phyloP scores from a whole-genome alignment of 2,113 vertebrate species.

The Spea bombifrons region DNA sequence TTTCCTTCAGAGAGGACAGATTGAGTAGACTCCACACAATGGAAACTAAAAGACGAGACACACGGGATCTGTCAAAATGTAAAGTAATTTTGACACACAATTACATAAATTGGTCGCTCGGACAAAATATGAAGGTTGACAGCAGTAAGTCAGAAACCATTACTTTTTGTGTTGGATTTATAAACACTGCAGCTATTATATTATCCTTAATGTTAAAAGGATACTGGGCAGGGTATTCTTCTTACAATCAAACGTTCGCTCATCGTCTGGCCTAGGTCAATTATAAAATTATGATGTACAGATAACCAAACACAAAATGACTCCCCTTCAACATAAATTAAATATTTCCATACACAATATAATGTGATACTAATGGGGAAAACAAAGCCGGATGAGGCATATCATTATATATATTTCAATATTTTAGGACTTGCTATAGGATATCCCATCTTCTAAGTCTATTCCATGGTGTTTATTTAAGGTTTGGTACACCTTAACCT shows the following conservation, averaged over 20 bases:
- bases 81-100: conserved; percentile 49
- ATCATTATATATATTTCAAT: no score
- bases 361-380: no score
- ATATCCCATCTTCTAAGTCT: no score
- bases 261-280: background rate
- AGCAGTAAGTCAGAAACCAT: conserved; percentile 51
- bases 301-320: background rate
- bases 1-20: conserved; percentile 42
- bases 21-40: conserved; percentile 31
- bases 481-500: no score
- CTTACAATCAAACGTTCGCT: background rate
- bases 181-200: conserved; percentile 29
- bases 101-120: conserved; percentile 47
- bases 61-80: conserved; percentile 47
- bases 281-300: background rate
- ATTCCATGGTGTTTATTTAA: no score
- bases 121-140: conserved; percentile 57
- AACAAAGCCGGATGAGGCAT: no score
- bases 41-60: background rate
- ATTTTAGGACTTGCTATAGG: no score
- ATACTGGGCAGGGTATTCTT: background rate
- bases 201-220: background rate
- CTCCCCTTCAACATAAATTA: no score
- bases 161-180: conserved; percentile 27
- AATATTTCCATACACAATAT: no score